Percentiles rank a stretch among this genome's conserved stretches.
These are phyloP conservation scores for Sarcophaga caerulescens DNA, from an alignment of 2,888 invertebrate genomes.

Conservation along the genomic window DNA sequence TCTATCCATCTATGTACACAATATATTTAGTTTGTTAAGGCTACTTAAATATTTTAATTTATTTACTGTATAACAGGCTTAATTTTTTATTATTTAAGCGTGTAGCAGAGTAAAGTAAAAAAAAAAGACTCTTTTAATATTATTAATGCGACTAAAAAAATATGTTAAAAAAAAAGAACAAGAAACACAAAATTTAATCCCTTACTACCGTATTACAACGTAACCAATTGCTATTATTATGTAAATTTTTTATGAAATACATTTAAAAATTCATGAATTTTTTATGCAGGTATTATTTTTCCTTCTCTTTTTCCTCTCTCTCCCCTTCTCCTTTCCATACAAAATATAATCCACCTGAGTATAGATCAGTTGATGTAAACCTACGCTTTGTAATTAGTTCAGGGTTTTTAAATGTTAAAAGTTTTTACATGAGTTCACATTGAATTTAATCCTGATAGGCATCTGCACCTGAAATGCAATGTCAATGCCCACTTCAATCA, in stretches of 20 bases:
- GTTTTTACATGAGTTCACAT: not conserved
- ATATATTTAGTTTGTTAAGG: constrained; percentile 42
- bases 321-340: not conserved
- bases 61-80: constrained; percentile 66
- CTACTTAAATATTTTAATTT: constrained; percentile 67
- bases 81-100: constrained; percentile 51
- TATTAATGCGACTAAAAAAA: too few relatives aligned
- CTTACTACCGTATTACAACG: constrained; percentile 65
- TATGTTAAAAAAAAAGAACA: too few relatives aligned
- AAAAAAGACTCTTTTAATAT: not conserved
- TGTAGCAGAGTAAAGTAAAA: not conserved
- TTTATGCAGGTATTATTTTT: not conserved
- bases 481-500: too few relatives aligned
- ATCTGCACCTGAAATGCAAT: too few relatives aligned
- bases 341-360: not conserved
- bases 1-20: not conserved
- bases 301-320: not conserved
- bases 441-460: too few relatives aligned
- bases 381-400: not conserved
- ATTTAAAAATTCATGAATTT: not conserved
- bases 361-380: not conserved
- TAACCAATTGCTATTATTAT: constrained; percentile 63
- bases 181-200: constrained; percentile 48
- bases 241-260: constrained; percentile 43
- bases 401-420: not conserved